phyloP scores from a whole-genome alignment of 2,888 invertebrate species.

The Lumbricus terrestris region DNA sequence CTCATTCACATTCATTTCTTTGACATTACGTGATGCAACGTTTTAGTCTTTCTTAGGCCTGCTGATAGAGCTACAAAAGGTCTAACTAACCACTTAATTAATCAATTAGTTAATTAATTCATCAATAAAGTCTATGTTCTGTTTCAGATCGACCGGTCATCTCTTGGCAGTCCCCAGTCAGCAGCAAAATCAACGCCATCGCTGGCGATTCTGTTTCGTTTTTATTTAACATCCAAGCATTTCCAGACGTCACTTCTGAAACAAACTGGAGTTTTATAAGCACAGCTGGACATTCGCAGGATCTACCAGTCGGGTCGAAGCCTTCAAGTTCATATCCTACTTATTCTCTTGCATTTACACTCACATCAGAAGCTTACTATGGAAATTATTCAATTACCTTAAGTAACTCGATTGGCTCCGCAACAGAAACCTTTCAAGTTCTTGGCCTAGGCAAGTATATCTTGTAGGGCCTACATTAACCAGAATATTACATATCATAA shows the following conservation, averaged over 20 bases:
- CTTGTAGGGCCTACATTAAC: not conserved
- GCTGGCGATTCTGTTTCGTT: not conserved
- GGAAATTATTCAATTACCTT: not conserved
- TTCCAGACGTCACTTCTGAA: not conserved
- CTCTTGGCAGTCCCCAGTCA: not conserved
- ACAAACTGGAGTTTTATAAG: not conserved
- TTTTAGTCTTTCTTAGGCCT: not conserved
- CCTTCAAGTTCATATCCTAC: not conserved
- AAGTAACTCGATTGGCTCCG: not conserved
- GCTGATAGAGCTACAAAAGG: not conserved
- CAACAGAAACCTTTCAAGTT: slow-evolving; percentile 3
- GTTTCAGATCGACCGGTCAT: not conserved
- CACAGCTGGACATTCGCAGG: not conserved
- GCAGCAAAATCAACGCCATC: not conserved
- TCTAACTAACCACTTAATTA: not conserved
- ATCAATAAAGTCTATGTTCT: not conserved
- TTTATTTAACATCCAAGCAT: not conserved
- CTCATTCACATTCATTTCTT: not conserved
- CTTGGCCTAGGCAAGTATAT: not conserved
- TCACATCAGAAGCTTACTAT: not conserved
- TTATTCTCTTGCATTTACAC: not conserved
- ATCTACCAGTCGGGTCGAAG: not conserved
- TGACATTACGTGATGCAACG: not conserved
- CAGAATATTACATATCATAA: too few relatives aligned
- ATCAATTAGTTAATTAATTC: not conserved